phyloP scores from a whole-genome alignment of 2,113 vertebrate species.

The Solea solea region DNA sequence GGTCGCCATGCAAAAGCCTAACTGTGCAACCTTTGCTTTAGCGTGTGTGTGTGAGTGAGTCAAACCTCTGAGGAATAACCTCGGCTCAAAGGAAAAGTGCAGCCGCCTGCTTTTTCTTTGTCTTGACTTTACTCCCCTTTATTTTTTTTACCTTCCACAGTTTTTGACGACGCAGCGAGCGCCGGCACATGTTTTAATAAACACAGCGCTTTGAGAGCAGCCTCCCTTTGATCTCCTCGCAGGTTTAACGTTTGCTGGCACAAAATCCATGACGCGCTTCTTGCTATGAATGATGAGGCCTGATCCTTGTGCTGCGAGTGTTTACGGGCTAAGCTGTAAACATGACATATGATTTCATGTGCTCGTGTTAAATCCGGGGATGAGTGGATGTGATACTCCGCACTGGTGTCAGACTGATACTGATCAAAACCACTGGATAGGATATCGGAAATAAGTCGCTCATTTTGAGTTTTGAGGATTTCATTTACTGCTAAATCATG shows the following conservation, averaged over 20 bases:
- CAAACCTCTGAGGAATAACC: slow-evolving; percentile 29
- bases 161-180: slow-evolving; percentile 35
- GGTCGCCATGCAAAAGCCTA: slow-evolving; percentile 4
- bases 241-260: slow-evolving; percentile 52
- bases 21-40: slow-evolving; percentile 15
- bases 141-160: slow-evolving; percentile 31
- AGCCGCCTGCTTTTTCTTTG: slow-evolving; percentile 25
- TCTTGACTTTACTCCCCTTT: slow-evolving; percentile 35
- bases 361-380: no score
- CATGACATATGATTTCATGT: no score
- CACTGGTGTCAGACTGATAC: no score
- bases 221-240: slow-evolving; percentile 47
- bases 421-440: no score
- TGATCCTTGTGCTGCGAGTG: slow-evolving; percentile 3
- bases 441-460: no score
- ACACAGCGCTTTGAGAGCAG: slow-evolving; percentile 19
- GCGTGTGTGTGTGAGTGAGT: slow-evolving; percentile 20
- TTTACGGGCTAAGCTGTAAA: slow-evolving; percentile 15
- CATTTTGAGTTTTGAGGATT: no score
- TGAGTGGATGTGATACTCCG: no score
- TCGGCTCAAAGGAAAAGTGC: slow-evolving; percentile 14
- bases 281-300: slow-evolving; percentile 59
- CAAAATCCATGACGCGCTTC: slow-evolving; percentile 51
- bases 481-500: no score
- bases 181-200: slow-evolving; percentile 40